phyloP scores from a whole-genome alignment of 92 coral and sea anemone species.

The Ricordea florida region DNA sequence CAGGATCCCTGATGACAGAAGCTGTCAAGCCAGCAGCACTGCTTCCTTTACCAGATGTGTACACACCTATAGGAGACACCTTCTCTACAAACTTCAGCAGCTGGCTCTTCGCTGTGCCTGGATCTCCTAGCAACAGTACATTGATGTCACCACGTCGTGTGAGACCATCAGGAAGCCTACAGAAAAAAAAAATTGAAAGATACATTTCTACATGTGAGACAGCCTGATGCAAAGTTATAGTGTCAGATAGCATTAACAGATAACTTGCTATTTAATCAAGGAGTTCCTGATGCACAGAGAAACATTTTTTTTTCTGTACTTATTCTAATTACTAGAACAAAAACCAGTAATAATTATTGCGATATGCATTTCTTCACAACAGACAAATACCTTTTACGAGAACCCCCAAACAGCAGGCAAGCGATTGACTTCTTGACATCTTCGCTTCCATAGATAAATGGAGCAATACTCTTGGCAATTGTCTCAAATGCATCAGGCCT shows the following conservation, averaged over 20 bases:
- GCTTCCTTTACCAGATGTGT: conserved; percentile 98
- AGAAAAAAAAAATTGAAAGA: not conserved
- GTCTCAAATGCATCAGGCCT: conserved; percentile 88
- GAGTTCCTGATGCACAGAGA: not conserved
- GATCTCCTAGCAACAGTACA: conserved; percentile 92
- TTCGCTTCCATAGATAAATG: conserved; percentile 95
- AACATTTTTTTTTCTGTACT: not conserved
- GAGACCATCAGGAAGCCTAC: conserved; percentile 95
- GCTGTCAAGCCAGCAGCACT: conserved; percentile 99
- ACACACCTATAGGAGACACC: conserved; percentile 93
- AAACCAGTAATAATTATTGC: too few species aligned
- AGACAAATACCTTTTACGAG: conserved; percentile 95
- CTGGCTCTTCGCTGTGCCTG: conserved; percentile 99
- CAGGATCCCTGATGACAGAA: conserved; percentile 97
- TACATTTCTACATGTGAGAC: too few species aligned
- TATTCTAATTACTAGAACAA: too few species aligned
- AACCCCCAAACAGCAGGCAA: conserved; percentile 97
- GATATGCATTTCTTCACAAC: too few species aligned
- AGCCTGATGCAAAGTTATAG: too few species aligned
- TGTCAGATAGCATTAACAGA: not conserved
- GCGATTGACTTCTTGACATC: conserved; percentile 95
- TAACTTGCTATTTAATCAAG: not conserved
- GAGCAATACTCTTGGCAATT: conserved; percentile 95
- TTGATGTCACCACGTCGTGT: conserved; percentile 99
- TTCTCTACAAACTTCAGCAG: conserved; percentile 95